phyloP scores from a whole-genome alignment of 2,113 vertebrate species.

The Phalacrocorax pelagicus region DNA sequence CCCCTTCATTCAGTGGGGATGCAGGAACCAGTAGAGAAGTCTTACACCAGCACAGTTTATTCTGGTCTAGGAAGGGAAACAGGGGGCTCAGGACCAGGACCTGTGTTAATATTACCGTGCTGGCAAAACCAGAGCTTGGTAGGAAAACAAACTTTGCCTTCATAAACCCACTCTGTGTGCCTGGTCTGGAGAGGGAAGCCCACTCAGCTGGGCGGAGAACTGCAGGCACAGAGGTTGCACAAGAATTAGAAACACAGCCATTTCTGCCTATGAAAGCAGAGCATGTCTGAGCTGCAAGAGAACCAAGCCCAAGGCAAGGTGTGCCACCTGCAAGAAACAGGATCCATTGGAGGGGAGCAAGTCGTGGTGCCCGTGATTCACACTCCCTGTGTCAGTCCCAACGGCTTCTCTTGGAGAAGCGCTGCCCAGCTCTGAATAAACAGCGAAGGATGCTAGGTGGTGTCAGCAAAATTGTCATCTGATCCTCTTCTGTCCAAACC shows the following conservation, averaged over 20 bases:
- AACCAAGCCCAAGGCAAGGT: background rate
- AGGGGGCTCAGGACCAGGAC: background rate
- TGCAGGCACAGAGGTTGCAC: background rate
- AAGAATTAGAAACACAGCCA: background rate
- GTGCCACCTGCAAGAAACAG: background rate
- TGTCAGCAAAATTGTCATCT: background rate
- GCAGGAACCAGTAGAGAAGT: background rate
- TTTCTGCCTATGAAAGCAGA: background rate
- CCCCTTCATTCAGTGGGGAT: background rate
- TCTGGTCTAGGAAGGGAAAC: background rate
- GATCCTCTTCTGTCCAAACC: background rate
- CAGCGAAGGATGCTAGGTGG: background rate
- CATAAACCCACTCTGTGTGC: background rate
- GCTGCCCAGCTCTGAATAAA: background rate
- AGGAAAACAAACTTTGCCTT: background rate
- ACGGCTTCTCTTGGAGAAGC: background rate
- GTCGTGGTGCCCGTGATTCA: accelerated
- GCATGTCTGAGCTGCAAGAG: background rate
- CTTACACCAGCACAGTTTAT: background rate
- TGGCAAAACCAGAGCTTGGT: background rate
- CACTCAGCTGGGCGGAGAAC: background rate
- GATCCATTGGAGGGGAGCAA: background rate
- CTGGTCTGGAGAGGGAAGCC: background rate
- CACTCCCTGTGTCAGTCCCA: background rate
- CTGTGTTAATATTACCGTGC: background rate